Conservation (phyloP, 2,113 vertebrate species). For the Naja naja region DNA sequence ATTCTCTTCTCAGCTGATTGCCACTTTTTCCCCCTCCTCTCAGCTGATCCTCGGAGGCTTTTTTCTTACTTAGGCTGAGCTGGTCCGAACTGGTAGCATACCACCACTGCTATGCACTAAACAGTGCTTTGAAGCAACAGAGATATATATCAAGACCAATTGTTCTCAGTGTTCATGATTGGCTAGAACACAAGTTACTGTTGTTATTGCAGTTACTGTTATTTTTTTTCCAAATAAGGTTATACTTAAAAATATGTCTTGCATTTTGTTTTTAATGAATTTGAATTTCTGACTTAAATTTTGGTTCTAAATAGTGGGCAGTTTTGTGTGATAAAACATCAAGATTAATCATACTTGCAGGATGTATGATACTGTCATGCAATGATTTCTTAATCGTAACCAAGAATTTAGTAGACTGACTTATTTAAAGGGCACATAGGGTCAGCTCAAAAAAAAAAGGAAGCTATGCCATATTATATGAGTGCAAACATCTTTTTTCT, state of each 20-base stretch:
- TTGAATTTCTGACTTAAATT: not conserved
- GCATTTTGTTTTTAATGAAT: not conserved
- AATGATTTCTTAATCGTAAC: not conserved
- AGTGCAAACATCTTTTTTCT: not conserved
- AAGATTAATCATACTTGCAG: not conserved
- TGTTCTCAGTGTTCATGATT: not conserved
- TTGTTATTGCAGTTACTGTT: conserved; percentile 2
- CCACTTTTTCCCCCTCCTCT: too few relatives aligned
- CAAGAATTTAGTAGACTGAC: not conserved
- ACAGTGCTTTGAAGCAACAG: conserved; percentile 35
- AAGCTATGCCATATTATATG: not conserved
- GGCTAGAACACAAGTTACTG: not conserved
- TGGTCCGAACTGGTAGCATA: too few relatives aligned
- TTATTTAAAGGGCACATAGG: not conserved
- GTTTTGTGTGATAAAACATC: not conserved
- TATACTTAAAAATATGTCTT: not conserved
- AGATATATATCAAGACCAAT: not conserved
- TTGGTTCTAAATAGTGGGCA: not conserved
- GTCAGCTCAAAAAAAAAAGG: too few relatives aligned
- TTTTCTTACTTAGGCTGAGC: too few relatives aligned
- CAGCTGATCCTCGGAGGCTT: too few relatives aligned
- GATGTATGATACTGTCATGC: too few relatives aligned
- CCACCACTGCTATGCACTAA: not conserved
- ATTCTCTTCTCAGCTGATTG: too few relatives aligned
- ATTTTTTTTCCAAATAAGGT: conserved; percentile 11